Evolutionary conservation across 2,888 invertebrate species (phyloP).

Genomic region (Pycnomerus fuliginosus): DNA sequence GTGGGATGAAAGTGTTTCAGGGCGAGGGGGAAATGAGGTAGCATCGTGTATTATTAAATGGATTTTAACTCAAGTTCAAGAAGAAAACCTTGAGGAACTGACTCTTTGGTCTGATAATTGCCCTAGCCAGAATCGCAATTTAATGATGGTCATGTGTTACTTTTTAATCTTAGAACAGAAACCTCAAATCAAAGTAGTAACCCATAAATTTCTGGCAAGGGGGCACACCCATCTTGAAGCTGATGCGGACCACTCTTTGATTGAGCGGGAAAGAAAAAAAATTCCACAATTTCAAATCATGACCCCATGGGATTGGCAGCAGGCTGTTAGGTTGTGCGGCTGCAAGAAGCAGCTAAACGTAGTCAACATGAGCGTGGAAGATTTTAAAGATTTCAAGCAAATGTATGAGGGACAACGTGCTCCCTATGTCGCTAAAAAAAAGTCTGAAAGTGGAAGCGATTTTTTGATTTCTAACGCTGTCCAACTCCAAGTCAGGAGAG

Average conservation of each 20-base stretch:
- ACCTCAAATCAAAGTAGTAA: conserved; percentile 2
- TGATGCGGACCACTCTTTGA: conserved; percentile 18
- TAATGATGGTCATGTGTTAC: conserved; percentile 17
- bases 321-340: conserved; percentile 15
- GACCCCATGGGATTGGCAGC: conserved; percentile 27
- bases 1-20: neutral
- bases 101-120: neutral
- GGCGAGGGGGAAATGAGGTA: neutral
- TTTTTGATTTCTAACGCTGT: too few relatives aligned
- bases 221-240: conserved; percentile 16
- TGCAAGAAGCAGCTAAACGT: conserved; percentile 8
- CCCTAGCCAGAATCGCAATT: neutral
- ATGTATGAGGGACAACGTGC: too few relatives aligned
- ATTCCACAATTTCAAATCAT: conserved; percentile 17
- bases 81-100: neutral
- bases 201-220: too few relatives aligned
- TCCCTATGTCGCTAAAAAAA: too few relatives aligned
- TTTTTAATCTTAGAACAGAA: conserved; percentile 11
- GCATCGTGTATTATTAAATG: neutral
- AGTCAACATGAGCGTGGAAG: too few relatives aligned
- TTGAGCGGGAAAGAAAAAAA: conserved; percentile 25
- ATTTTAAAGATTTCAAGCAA: too few relatives aligned
- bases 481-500: too few relatives aligned
- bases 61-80: neutral
- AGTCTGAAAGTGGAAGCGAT: too few relatives aligned